Base-by-base conservation (phyloP, 2,888 invertebrate species). In the Drosophila vallismaia region DNA sequence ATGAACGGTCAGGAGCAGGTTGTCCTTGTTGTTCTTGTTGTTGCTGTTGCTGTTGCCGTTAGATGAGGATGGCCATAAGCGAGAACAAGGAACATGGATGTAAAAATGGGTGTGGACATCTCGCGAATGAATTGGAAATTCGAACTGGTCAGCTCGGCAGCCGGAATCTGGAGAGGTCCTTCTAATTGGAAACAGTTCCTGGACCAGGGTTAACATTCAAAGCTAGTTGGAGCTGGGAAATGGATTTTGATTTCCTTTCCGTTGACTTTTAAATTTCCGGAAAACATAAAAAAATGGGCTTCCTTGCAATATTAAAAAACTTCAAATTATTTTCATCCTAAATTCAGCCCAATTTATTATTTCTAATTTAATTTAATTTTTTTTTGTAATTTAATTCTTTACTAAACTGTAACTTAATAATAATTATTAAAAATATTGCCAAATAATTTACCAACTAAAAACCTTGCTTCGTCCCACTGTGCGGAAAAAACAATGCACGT, bases 401-500 rank as follows among this genome's bases (percentile, higher is more conserved):
- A 5, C 6, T 6, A 1, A 28, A 28, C 28, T 0, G 6, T 28
- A 3, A 28, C 28, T 28, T 19, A 1, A 19, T 2, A 6, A 28
- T 28, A 28, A 28, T 5, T 28, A 28, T 28, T 1, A 6, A 28
- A 28, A 28, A 28, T 31, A 33, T 2, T 33, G 28, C 3, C 4
- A 28, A 8, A 9, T 31, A 36, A 36, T 36, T 36, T n/a, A 5
- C 5, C n/a, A 14, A 8, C 19, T 14, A 24, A 44, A 42, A 4
- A 14, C 9, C 12, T 14, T n/a, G 8, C 10, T 42, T 12, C 28
- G 31, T 10, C 24, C 75, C 88, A 89, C 78, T 77, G 86, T 89
- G 76, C 82, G 67, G 56, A 73, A 88, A 82, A 80, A 89, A 82
- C 82, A 87, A 77, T 86, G 87, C 71, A 75, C 73, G 62, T 62